phyloP scores from a whole-genome alignment of 2,888 invertebrate genomes.

The Thumatha senex region DNA sequence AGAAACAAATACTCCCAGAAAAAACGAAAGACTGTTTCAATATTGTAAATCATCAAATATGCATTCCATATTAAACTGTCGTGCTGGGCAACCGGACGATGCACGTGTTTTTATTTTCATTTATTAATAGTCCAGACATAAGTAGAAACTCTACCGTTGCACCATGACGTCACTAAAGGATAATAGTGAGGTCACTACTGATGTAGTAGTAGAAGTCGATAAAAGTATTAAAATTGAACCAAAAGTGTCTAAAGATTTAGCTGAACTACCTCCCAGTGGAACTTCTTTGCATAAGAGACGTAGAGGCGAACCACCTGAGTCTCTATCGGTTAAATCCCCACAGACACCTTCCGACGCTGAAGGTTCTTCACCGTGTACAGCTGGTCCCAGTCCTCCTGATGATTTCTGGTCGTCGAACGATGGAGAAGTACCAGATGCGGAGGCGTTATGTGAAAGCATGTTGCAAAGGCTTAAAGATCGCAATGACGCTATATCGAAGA shows the following conservation, averaged over 20 bases:
- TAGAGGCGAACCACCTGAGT: conserved; percentile 70
- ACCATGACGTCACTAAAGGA: conserved; percentile 70
- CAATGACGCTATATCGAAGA: conserved; percentile 73
- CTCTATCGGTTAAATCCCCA: conserved; percentile 64
- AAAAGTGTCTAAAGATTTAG: conserved; percentile 54
- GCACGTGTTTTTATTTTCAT: conserved; percentile 72
- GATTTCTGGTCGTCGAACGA: conserved; percentile 59
- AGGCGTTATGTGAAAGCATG: conserved; percentile 68
- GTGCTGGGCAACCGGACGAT: conserved; percentile 43
- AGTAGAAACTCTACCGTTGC: conserved; percentile 42
- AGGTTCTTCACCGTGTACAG: conserved; percentile 73
- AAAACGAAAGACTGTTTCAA: conserved; percentile 22
- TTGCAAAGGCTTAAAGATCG: conserved; percentile 66
- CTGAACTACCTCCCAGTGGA: conserved; percentile 69
- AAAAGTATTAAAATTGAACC: conserved; percentile 28
- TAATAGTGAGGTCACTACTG: conserved; percentile 59
- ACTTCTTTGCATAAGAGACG: conserved; percentile 74
- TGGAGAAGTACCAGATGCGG: conserved; percentile 58
- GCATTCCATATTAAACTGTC: conserved; percentile 68
- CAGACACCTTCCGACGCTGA: conserved; percentile 71
- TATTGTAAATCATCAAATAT: conserved; percentile 42
- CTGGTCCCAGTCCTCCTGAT: conserved; percentile 64
- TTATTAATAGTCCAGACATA: conserved; percentile 69
- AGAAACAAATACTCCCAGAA: conserved; percentile 13
- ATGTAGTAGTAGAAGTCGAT: conserved; percentile 37